Base-by-base conservation (phyloP, 2,888 invertebrate species). In the Crematogaster levior region DNA sequence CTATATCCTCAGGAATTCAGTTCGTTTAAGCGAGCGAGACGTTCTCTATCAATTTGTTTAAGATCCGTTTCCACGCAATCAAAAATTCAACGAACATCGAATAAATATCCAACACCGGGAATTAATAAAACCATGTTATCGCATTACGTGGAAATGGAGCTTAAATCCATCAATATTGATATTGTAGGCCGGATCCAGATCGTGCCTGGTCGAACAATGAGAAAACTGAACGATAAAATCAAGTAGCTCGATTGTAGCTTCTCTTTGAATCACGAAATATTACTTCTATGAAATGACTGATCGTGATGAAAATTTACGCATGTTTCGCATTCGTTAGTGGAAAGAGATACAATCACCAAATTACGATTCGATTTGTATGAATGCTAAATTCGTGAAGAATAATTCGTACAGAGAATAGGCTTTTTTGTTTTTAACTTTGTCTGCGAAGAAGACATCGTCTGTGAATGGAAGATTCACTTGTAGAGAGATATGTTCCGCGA, bases 171-270 rank as follows among this genome's bases (percentile, higher is more conserved):
- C 77, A 30, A 66, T 53, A 56, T 70, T 46, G 40, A 68, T 77
- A 72, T 56, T 60, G 51, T 74, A 72, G 82, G 84, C 83, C 63
- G 85, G 85, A 85, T 85, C 83, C 60, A 72, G 73, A 77, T 80
- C 77, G 40, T 58, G 21, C 30, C 56, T 81, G 53, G 68, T 77
- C 77, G 30, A 77, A 21, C 56, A 43, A 77, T 30, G 21, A 77
- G 53, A 3, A 53, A 68, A 43, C 56, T 9, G 56, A 77, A 66
- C 9, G 40, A 56, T 51, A 40, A 48, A 66, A 66, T 27, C 66
- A 46, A 53, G 4, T 53, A 24, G 37, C 30, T 68, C 43, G 37
- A 10, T 30, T 53, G 18, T 21, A 15, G 7, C 34, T 34, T 73
- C 15, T 27, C 6, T 43, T 24, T 46, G 43, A 34, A 34, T 58